Evolutionary conservation across 2,888 invertebrate genomes (phyloP).

Genomic region (Drosophila nigricruria): DNA sequence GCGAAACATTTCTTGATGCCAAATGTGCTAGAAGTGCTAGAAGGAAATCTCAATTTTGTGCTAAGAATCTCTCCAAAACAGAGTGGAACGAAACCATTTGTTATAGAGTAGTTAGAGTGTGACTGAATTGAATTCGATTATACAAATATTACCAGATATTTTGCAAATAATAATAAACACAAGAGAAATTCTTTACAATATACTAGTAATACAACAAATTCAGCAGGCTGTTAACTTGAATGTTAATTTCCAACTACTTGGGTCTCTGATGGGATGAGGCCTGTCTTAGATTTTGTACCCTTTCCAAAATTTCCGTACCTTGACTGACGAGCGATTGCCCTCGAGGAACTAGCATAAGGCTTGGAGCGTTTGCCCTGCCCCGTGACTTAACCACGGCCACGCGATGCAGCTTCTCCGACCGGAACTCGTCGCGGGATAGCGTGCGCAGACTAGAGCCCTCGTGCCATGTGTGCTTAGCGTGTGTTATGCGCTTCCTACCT

Average conservation of each 20-base stretch:
- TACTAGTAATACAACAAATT: not conserved
- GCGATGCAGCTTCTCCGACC: conserved; percentile 55
- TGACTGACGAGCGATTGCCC: conserved; percentile 7
- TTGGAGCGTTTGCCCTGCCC: rapidly evolving
- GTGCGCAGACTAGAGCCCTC: conserved; percentile 64
- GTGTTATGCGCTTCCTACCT: conserved; percentile 86
- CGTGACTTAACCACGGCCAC: conserved; percentile 24
- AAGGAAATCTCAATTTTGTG: not conserved
- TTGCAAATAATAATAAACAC: not conserved
- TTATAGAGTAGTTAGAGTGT: not conserved
- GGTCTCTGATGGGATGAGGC: not conserved
- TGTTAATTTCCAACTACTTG: not conserved
- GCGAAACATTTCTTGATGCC: not conserved
- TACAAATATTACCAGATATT: not conserved
- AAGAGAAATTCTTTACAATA: not conserved
- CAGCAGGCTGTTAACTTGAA: not conserved
- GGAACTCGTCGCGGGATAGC: conserved; percentile 57
- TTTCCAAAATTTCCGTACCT: conserved; percentile 7
- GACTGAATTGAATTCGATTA: not conserved
- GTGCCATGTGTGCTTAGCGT: conserved; percentile 36
- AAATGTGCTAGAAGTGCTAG: not conserved
- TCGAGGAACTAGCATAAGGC: not conserved
- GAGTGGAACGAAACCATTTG: conserved; percentile 16
- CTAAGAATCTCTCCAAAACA: not conserved
- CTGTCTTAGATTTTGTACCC: conserved; percentile 12